Base-by-base conservation (phyloP, 2,797 vertebrate genomes). In the Ctenopoma kingsleyae region DNA sequence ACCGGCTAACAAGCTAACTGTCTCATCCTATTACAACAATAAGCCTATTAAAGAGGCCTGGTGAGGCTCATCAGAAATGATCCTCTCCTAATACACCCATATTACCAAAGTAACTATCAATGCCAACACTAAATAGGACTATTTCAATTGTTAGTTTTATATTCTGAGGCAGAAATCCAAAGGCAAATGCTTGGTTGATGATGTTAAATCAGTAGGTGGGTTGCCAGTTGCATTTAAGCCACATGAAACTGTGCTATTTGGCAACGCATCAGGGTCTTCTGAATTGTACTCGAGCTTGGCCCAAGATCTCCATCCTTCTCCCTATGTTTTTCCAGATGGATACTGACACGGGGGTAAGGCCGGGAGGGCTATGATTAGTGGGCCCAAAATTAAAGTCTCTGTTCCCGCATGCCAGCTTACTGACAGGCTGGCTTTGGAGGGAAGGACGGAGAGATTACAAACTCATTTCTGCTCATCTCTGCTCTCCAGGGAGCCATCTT, bases 281-380 rank as follows among this genome's bases (percentile, higher is more conserved):
- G 56, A 65, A 57, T 22, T 43, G 49, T 44, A 50, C 74, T 61
- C 9, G 3, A 55, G 59, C 25, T 74, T 52, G 74, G 72, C 59
- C 27, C 11, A 8, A 41, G 43, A 65, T 61, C 40, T 41, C 38
- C 19, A 38, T 71, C 35, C 22, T 65, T 74, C 60, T 67, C 35
- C 23, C 27, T 43, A 54, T 73, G 82, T 87, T 87, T 85, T 85
- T 83, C 80, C 84, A 87, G 74, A 87, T 87, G 75, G 78, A 74
- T 85, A 86, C 65, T 84, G 80, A 88, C 86, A 83, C 30, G 46
- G n/a, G 47, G 67, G 12, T 44, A 71, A 70, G 52, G 77, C 68
- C 3, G 20, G 16, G 68, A 82, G 64, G 64, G 38, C 76, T 86
- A 54, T 84, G 86, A 85, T 89, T 87, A 87, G 74, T 67, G 36